phyloP scores from a whole-genome alignment of 2,113 vertebrate genomes.

The Desmodus rotundus region DNA sequence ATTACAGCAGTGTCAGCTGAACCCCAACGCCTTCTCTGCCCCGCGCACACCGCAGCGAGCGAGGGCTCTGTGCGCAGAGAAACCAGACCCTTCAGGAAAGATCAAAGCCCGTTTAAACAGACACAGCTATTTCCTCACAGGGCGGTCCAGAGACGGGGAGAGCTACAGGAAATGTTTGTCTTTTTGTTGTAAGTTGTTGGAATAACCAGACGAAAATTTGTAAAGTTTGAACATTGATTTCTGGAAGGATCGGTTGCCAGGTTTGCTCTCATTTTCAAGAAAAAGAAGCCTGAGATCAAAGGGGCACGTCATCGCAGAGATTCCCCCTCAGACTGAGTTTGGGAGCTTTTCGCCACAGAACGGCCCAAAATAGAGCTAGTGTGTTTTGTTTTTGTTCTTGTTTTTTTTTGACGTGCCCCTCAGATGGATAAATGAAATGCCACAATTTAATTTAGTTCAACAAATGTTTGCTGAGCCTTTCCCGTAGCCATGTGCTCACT shows the following conservation, averaged over 20 bases:
- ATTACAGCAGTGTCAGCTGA: background rate
- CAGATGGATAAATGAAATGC: background rate
- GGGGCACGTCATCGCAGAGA: background rate
- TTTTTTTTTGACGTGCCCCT: background rate
- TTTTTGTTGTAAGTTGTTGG: slow-evolving; percentile 30
- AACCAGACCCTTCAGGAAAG: slow-evolving; percentile 51
- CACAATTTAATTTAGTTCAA: background rate
- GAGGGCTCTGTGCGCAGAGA: background rate
- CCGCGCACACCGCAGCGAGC: fast-evolving
- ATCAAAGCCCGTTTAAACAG: slow-evolving; percentile 53
- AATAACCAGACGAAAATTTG: slow-evolving; percentile 14
- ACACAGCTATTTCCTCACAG: background rate
- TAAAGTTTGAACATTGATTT: slow-evolving; percentile 59
- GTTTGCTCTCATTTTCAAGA: slow-evolving; percentile 23
- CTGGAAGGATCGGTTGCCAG: slow-evolving; percentile 11
- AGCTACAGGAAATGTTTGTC: background rate
- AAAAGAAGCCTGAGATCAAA: background rate
- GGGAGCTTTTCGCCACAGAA: background rate
- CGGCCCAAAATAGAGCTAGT: background rate
- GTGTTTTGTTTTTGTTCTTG: no score
- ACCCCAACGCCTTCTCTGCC: background rate
- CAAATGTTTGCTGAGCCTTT: background rate
- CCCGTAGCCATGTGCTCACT: background rate
- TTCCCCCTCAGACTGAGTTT: background rate
- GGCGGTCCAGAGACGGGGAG: background rate